Percentiles rank a stretch among this genome's conserved stretches.
These are phyloP conservation scores for Brevipalpus yothersi DNA, from an alignment of 1,140 invertebrate genomes.

Conservation along the genomic window DNA sequence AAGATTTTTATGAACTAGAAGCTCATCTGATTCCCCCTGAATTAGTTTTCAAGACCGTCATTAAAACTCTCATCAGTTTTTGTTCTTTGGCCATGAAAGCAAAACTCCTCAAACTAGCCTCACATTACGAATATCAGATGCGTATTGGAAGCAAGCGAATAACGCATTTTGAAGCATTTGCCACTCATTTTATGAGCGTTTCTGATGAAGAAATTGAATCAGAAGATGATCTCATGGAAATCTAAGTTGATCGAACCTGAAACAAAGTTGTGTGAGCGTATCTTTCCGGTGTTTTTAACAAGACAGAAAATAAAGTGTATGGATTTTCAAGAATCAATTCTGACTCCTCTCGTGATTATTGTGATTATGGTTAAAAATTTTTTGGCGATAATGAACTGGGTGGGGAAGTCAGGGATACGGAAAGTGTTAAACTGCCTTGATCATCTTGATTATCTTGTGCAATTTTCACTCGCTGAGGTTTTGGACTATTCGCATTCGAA, in stretches of 20 bases:
- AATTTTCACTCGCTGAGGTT: no score
- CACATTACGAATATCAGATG: slow-evolving; percentile 69
- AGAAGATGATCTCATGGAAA: no score
- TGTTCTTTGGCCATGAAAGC: slow-evolving; percentile 72
- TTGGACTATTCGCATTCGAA: no score
- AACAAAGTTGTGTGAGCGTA: no score
- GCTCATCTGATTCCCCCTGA: slow-evolving; percentile 80
- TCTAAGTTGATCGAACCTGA: no score
- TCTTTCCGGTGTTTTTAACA: no score
- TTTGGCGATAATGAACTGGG: no score
- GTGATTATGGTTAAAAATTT: no score
- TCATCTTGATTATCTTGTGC: neutral
- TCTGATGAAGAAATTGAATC: neutral
- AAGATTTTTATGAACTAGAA: slow-evolving; percentile 72
- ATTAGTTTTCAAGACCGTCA: slow-evolving; percentile 61
- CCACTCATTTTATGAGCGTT: slow-evolving; percentile 71
- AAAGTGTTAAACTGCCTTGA: neutral
- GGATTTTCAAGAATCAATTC: no score
- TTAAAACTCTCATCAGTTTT: slow-evolving; percentile 50
- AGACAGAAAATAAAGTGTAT: no score
- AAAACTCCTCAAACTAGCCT: slow-evolving; percentile 55
- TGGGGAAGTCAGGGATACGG: no score
- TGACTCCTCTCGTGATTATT: no score
- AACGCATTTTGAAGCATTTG: slow-evolving; percentile 88
- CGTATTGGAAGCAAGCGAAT: slow-evolving; percentile 75